Conservation (phyloP, 1,140 invertebrate species). For the Bombus turneri region DNA sequence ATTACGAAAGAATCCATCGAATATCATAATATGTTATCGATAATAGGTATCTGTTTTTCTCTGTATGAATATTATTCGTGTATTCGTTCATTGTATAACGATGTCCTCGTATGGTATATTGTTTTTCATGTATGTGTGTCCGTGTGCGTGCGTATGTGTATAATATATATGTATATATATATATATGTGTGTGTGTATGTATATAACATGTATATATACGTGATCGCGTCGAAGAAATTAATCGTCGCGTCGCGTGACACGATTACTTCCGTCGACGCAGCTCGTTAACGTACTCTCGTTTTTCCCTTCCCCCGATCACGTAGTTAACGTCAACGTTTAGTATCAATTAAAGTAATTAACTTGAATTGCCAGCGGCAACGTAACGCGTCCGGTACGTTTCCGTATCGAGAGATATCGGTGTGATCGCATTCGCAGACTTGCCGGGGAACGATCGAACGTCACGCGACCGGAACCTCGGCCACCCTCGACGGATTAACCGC, state of each 20-base stretch:
- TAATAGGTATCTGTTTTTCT: background rate
- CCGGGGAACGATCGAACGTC: background rate
- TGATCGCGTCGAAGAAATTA: constrained; percentile 18
- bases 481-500: constrained; percentile 2
- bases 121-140: background rate
- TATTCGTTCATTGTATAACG: background rate
- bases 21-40: constrained; percentile 42
- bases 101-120: background rate
- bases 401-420: constrained; percentile 20
- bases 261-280: constrained; percentile 28
- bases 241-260: constrained; percentile 27
- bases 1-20: constrained; percentile 36
- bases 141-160: background rate
- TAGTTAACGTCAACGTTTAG: constrained; percentile 28
- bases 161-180: constrained; percentile 5
- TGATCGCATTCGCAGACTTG: background rate
- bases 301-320: constrained; percentile 17
- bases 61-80: background rate
- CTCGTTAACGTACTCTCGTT: constrained; percentile 25
- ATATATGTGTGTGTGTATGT: too few relatives aligned
- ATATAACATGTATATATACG: constrained; percentile 11
- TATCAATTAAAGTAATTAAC: constrained; percentile 50
- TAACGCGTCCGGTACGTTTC: constrained; percentile 11
- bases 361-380: constrained; percentile 16
- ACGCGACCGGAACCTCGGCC: constrained; percentile 29